Conservation (phyloP, 1,140 invertebrate species). For the Vanessa atalanta region DNA sequence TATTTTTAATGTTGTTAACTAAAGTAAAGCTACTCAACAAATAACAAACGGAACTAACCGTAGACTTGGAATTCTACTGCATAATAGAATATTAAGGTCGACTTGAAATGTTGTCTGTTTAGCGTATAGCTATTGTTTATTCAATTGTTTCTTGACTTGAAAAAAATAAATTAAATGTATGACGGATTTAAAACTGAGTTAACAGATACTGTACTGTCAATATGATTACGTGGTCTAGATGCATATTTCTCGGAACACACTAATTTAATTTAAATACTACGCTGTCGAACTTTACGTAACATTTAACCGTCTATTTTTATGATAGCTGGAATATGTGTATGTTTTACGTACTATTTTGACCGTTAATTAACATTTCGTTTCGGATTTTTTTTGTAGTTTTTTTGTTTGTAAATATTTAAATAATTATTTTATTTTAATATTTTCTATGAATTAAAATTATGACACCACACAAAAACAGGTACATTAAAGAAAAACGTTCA, state of each 20-base stretch:
- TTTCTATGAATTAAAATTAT: constrained; percentile 52
- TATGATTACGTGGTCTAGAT: background rate
- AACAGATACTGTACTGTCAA: background rate
- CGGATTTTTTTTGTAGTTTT: no score
- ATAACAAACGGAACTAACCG: constrained; percentile 11
- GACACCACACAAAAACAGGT: constrained; percentile 68
- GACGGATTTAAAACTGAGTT: background rate
- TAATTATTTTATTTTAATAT: background rate
- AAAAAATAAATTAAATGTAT: background rate
- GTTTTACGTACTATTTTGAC: background rate
- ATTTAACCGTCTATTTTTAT: constrained; percentile 22
- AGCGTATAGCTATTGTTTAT: constrained; percentile 34
- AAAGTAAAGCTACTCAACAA: background rate
- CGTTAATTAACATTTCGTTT: background rate
- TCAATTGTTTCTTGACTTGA: constrained; percentile 33
- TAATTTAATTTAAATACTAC: constrained; percentile 36
- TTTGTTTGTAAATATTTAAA: background rate
- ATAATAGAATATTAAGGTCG: constrained; percentile 23
- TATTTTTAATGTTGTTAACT: background rate
- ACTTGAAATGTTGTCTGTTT: background rate
- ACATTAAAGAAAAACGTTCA: constrained; percentile 69
- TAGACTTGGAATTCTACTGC: constrained; percentile 21
- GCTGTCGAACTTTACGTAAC: constrained; percentile 17
- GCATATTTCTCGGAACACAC: constrained; percentile 14
- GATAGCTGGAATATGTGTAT: constrained; percentile 1